Evolutionary conservation across 2,888 invertebrate species (phyloP).

Genomic region (Gnatocerus cornutus): DNA sequence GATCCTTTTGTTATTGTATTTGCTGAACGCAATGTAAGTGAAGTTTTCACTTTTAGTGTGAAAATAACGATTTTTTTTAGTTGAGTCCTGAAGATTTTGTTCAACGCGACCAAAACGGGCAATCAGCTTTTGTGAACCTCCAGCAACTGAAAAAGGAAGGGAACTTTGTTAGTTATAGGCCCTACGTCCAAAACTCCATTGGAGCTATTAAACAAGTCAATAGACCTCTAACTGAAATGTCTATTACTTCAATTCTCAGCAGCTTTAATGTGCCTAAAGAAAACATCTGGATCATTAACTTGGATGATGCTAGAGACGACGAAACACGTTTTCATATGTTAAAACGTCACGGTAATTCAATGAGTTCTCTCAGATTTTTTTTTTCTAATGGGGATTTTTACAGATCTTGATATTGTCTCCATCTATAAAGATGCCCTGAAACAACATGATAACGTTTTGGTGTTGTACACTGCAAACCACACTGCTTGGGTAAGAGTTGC

Average conservation of each 20-base stretch:
- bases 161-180: conserved; percentile 72
- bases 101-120: conserved; percentile 66
- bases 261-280: conserved; percentile 68
- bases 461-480: conserved; percentile 75
- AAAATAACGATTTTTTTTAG: conserved; percentile 62
- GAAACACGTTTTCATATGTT: conserved; percentile 75
- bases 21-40: conserved; percentile 72
- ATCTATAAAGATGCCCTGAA: conserved; percentile 72
- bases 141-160: conserved; percentile 65
- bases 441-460: conserved; percentile 71
- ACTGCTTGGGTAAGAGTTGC: conserved; percentile 72
- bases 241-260: conserved; percentile 61
- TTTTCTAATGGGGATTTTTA: conserved; percentile 38
- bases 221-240: conserved; percentile 61
- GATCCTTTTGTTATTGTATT: conserved; percentile 72
- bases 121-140: conserved; percentile 69
- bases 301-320: conserved; percentile 75
- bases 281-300: conserved; percentile 73
- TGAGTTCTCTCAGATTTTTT: neutral
- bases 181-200: conserved; percentile 77
- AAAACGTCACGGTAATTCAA: conserved; percentile 74
- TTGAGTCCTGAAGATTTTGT: conserved; percentile 72
- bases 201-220: conserved; percentile 73
- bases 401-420: conserved; percentile 74
- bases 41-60: neutral